Base-by-base conservation (phyloP, 2,888 invertebrate genomes). In the Lepidocyrtoides sp. region DNA sequence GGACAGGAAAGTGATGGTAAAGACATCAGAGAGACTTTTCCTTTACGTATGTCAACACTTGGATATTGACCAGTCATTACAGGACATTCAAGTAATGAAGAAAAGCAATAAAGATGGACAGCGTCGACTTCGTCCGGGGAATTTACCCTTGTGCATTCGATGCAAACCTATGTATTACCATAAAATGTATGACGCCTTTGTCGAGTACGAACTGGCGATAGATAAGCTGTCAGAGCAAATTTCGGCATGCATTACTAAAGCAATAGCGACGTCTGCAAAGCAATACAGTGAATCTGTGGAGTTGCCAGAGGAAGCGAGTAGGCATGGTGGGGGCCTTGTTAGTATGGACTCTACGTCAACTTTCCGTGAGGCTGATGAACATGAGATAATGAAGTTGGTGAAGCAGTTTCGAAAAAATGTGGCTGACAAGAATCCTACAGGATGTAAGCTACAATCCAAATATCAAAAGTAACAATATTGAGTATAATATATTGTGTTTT, bases 351-450 rank as follows among this genome's bases (percentile, higher is more conserved):
- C 2, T 3, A 5, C 23, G 20, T 4, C 23, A 20, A 23, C 7
- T 17, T 57, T 57, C 5, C 20, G 20, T 20, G 36, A 66, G 36
- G 54, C 17, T n/a, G 20, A 82, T 26, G 89, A 72, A 12, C 89
- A 89, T 60, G 75, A 72, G 41, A 75, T 89, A 5, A 89, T 89
- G 89, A 75, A 29, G 51, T 7, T 48, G 8, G 82, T 89, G 20
- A 83, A 41, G n/a, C 41, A 51, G 48, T 75, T 89, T 44, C 57
- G 83, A 12, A 51, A 36, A n/a, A 82, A 75, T 5, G 75, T 83
- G 0, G 14, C 72, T 0, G 75, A 83, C 5, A 89, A 63, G 69
- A 89, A 89, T 32, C 83, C 75, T 0, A 29, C 20, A n/a, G 82
- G 48, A 60, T 83, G 89, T 83, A 75, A 81, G 88, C 36, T 36